These are phyloP conservation scores for Piscicola geometra DNA, from an alignment of 2,888 invertebrate species.

Conservation along the genomic window DNA sequence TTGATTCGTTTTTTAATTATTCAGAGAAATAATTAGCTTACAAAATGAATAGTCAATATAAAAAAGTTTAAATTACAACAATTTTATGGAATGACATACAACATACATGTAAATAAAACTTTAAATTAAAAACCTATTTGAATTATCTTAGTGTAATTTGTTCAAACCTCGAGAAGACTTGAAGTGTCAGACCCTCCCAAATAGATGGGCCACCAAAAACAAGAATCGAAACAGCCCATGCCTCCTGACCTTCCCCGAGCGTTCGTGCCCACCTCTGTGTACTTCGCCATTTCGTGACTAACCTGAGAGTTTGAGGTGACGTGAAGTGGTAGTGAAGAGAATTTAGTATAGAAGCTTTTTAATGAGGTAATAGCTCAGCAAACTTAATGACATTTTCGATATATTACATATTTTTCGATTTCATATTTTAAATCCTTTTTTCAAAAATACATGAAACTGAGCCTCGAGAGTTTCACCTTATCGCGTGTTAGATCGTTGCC, in stretches of 20 bases:
- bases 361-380: too few species aligned
- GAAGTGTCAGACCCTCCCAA: background rate
- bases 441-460: background rate
- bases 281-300: background rate
- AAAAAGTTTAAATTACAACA: too few species aligned
- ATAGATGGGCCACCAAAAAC: background rate
- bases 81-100: too few species aligned
- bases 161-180: background rate
- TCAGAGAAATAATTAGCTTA: too few species aligned
- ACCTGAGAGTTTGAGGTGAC: background rate
- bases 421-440: background rate
- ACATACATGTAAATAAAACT: too few species aligned
- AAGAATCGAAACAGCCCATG: background rate
- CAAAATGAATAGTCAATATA: too few species aligned
- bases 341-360: too few species aligned
- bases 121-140: too few species aligned
- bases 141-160: background rate
- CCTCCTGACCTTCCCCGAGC: background rate
- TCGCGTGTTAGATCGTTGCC: conserved; percentile 38
- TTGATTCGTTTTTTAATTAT: background rate
- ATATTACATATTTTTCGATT: background rate
- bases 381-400: too few species aligned
- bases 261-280: background rate
- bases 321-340: too few species aligned
- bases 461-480: too few species aligned